Evolutionary conservation across 2,797 vertebrate genomes (phyloP).

Genomic region (Craterocephalus amniculus): DNA sequence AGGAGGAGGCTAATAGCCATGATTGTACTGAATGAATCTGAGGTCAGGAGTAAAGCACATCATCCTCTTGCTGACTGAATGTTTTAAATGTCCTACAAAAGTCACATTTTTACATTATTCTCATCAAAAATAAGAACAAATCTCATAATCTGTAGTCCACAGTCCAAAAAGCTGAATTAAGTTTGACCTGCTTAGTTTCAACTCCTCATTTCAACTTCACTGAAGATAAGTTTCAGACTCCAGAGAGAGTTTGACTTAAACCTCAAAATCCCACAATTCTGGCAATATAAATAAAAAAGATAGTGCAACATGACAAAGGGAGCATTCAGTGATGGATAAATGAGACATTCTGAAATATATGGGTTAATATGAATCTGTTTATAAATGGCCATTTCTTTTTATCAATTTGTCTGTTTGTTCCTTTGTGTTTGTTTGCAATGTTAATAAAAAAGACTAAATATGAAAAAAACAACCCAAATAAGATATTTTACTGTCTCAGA

Average conservation of each 20-base stretch:
- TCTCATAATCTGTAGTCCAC: too few species aligned
- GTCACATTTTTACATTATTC: neutral
- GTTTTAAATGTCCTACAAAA: neutral
- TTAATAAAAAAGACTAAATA: too few species aligned
- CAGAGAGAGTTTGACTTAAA: too few species aligned
- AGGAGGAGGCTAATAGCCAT: neutral
- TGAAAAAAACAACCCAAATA: too few species aligned
- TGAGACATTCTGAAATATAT: neutral
- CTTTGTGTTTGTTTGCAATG: too few species aligned
- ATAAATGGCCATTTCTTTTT: neutral
- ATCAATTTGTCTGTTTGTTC: neutral
- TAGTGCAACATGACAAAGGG: neutral
- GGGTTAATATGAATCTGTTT: too few species aligned
- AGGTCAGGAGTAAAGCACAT: slow-evolving; percentile 1
- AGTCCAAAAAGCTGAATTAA: too few species aligned
- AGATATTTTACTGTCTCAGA: neutral
- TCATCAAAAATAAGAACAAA: neutral
- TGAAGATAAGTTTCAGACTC: neutral
- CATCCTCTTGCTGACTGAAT: neutral
- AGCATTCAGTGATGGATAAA: slow-evolving; percentile 8
- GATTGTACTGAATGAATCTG: slow-evolving; percentile 10
- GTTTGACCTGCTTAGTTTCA: neutral
- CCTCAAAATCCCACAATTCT: neutral
- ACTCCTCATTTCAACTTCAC: neutral
- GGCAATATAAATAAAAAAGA: slow-evolving; percentile 11